Evolutionary conservation across 1,140 invertebrate genomes (phyloP).

Genomic region (Ostrea edulis): DNA sequence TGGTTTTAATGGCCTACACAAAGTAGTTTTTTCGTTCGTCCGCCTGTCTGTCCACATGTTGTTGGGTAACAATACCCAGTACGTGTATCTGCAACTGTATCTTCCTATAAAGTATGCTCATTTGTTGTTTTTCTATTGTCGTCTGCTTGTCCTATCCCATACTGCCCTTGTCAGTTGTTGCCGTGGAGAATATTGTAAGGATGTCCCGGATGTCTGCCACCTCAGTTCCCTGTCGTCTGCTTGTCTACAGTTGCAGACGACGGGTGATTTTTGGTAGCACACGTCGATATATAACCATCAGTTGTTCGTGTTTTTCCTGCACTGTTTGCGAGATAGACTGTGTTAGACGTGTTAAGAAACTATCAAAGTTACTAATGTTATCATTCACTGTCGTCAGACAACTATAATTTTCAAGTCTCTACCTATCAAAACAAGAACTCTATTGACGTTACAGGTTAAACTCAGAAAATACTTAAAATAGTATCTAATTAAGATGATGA

Average conservation of each 20-base stretch:
- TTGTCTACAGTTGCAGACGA: slow-evolving; percentile 6
- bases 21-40: too few relatives aligned
- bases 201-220: slow-evolving; percentile 12
- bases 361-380: slow-evolving; percentile 35
- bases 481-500: slow-evolving; percentile 16
- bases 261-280: slow-evolving; percentile 15
- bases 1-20: too few relatives aligned
- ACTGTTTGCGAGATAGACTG: slow-evolving; percentile 29
- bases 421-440: slow-evolving; percentile 11
- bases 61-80: not conserved
- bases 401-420: slow-evolving; percentile 22
- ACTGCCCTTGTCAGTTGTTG: slow-evolving; percentile 1
- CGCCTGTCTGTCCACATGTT: not conserved
- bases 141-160: not conserved
- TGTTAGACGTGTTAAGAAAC: slow-evolving; percentile 27
- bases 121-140: not conserved
- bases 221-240: not conserved
- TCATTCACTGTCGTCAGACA: slow-evolving; percentile 36
- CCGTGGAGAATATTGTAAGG: not conserved
- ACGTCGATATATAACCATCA: slow-evolving; percentile 38
- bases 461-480: slow-evolving; percentile 24
- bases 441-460: slow-evolving; percentile 13
- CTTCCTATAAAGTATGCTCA: not conserved
- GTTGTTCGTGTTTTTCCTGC: slow-evolving; percentile 33
- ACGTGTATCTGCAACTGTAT: not conserved